Evolutionary conservation across 1,140 invertebrate genomes (phyloP), one percentile per base, ranked within the genome.

Genomic region (Cydia pomonella): DNA sequence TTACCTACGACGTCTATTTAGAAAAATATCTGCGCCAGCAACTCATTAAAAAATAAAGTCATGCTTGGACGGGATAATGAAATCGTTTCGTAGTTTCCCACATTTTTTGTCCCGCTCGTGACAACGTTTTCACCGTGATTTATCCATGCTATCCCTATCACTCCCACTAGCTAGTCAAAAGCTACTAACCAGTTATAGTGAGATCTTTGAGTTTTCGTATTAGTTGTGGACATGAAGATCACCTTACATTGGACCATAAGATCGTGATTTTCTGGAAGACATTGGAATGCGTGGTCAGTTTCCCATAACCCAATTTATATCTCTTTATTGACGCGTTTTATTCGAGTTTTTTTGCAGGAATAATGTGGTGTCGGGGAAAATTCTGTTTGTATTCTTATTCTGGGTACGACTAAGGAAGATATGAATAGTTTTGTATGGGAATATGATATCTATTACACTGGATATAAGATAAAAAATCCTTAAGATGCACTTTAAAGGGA

Each of bases 231-330:
- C 3, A 21, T 3, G 6, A 23, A 59, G 53, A 6, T 59, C 53
- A 59, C 21, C 10, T 59, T 59, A 59, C 21, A 23, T 12, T 59
- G 53, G 53, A 10, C 4, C 7, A 10, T 23, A 53, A 21, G 18
- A 23, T 59, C 7, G 18, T 12, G 10, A 23, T 10, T 23, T n/a
- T 10, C 53, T 50, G 21, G 16, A 21, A 18, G 7, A 21, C 10
- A 2, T 21, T 10, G 53, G 53, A 59, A 59, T 23, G 9, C 53
- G 53, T 21, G 18, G 53, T 59, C 80, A 76, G 84, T 82, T 92
- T 92, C 90, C 88, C 88, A 91, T 91, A 91, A 88, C 84, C 82
- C 83, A 87, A 87, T 91, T 89, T 89, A 84, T 80, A 83, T 84
- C 82, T 78, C 72, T 82, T 77, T 81, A 80, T 82, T 77, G 79